phyloP scores from a whole-genome alignment of 1,140 invertebrate genomes.

The Brachionus calyciflorus region DNA sequence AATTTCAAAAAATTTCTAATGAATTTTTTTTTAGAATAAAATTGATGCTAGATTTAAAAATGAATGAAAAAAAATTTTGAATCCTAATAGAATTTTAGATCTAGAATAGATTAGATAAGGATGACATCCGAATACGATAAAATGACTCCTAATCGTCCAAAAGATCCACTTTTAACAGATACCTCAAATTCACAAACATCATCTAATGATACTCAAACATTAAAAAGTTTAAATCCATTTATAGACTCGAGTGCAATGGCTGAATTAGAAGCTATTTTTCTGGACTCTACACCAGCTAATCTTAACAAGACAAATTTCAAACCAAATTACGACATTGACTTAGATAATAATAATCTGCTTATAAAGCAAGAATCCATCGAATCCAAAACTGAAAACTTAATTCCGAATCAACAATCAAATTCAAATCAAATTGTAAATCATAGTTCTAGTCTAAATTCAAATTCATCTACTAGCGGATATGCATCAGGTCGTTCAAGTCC shows the following conservation, averaged over 20 bases:
- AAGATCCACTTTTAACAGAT: neutral
- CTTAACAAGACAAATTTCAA: neutral
- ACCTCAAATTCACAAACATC: neutral
- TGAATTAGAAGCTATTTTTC: neutral
- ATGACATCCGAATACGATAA: neutral
- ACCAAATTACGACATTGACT: neutral
- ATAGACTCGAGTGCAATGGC: constrained; percentile 19
- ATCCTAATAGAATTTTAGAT: too few relatives aligned
- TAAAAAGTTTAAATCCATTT: neutral
- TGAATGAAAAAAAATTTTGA: too few relatives aligned
- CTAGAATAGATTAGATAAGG: too few relatives aligned
- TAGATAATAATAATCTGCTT: neutral
- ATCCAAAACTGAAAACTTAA: neutral
- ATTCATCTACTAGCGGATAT: constrained; percentile 22
- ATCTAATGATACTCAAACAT: neutral
- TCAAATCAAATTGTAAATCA: neutral
- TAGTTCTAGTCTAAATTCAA: constrained; percentile 38
- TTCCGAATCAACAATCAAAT: neutral
- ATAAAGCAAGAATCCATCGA: neutral
- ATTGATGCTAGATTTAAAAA: too few relatives aligned
- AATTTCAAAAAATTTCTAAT: too few relatives aligned
- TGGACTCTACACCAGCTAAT: neutral
- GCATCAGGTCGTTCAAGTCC: constrained; percentile 20
- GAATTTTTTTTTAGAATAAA: too few relatives aligned
- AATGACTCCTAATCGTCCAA: neutral